A percentile compares a stretch with the other conserved stretches of the same genome.
phyloP scores from a whole-genome alignment of 2,888 invertebrate genomes.

The Chymomyza caudatula region DNA sequence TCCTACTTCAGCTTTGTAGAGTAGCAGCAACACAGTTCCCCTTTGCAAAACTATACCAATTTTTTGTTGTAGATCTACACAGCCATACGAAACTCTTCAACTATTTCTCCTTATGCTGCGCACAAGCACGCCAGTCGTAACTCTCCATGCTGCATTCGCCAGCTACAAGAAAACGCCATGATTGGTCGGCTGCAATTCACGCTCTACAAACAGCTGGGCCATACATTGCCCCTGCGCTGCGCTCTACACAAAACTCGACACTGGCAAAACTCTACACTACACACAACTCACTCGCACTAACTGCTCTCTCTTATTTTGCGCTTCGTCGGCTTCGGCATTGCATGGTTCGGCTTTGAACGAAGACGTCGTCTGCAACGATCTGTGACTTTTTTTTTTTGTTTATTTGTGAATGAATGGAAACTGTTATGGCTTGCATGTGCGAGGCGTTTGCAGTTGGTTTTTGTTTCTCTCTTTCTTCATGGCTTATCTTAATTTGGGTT shows the following conservation, averaged over 20 bases:
- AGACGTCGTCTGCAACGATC: not conserved
- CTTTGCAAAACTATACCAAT: not conserved
- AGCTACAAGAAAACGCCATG: not conserved
- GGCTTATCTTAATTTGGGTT: constrained; percentile 65
- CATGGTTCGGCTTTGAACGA: not conserved
- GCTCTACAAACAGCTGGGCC: not conserved
- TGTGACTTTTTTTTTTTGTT: constrained; percentile 19
- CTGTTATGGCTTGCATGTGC: constrained; percentile 18
- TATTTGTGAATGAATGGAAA: constrained; percentile 63
- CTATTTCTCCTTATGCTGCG: not conserved
- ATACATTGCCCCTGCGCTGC: not conserved
- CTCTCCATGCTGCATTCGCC: not conserved
- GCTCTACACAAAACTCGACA: not conserved
- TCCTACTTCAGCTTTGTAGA: not conserved
- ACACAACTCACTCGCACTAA: not conserved
- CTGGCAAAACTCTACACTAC: not conserved
- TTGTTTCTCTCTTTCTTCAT: constrained; percentile 35
- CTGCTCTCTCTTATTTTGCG: constrained; percentile 4
- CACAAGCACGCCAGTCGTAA: not conserved
- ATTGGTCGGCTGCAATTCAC: constrained; percentile 51
- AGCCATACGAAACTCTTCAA: not conserved
- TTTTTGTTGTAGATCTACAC: not conserved
- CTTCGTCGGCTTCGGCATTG: not conserved
- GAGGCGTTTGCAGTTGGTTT: not conserved
- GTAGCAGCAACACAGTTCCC: not conserved